A percentile compares a stretch with the other conserved stretches of the same genome.
phyloP scores from a whole-genome alignment of 2,888 invertebrate genomes.

The Scaptomyza reducta region DNA sequence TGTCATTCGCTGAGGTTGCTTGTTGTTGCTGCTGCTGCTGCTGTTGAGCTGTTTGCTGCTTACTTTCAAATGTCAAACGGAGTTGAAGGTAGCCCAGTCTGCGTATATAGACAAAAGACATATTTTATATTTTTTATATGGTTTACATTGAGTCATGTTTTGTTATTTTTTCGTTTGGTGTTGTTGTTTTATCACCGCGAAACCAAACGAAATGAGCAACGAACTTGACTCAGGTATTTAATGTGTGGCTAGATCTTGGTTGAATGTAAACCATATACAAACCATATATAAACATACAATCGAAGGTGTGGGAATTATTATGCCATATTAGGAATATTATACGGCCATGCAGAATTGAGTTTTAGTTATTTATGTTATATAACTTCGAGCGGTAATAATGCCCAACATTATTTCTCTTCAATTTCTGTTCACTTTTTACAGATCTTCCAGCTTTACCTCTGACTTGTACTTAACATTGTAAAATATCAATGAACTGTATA shows the following conservation, averaged over 20 bases:
- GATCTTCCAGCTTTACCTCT: neutral
- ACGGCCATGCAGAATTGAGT: neutral
- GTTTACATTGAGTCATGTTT: conserved; percentile 71
- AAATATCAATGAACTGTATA: neutral
- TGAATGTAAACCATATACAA: conserved; percentile 16
- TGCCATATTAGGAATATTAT: conserved; percentile 5
- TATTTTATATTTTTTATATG: conserved; percentile 40
- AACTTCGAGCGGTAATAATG: too few species aligned
- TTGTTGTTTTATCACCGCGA: neutral
- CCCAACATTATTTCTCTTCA: too few species aligned
- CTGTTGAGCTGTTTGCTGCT: conserved; percentile 28
- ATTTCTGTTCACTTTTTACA: neutral
- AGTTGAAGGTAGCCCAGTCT: conserved; percentile 74
- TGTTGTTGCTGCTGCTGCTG: conserved; percentile 20
- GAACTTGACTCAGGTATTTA: conserved; percentile 62
- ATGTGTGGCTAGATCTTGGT: conserved; percentile 1
- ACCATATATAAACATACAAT: neutral
- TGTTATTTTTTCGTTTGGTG: conserved; percentile 6
- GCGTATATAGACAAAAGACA: conserved; percentile 37
- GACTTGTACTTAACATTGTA: neutral
- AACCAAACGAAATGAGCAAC: conserved; percentile 66
- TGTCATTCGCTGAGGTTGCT: conserved; percentile 48
- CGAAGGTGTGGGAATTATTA: conserved; percentile 34
- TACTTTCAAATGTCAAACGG: conserved; percentile 75
- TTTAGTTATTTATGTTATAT: neutral